Evolutionary conservation across 1,140 invertebrate species (phyloP), one percentile per base, ranked within the genome.

Genomic region (Eumaeus atala): DNA sequence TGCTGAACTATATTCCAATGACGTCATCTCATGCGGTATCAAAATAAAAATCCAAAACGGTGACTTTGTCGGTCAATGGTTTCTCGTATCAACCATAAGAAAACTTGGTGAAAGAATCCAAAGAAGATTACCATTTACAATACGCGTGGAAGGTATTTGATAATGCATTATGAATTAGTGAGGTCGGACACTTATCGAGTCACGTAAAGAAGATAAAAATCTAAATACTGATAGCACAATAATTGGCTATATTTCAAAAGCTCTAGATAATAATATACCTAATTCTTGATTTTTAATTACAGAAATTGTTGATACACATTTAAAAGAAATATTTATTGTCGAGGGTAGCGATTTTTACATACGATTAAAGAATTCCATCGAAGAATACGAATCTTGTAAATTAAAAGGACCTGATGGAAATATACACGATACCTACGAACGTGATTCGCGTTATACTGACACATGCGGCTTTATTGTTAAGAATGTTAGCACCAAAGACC

Each of bases 111-210:
- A 54, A 8, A 49, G 54, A n/a, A 58, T 71, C 9, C 67, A 80
- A 66, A 71, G 63, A 50, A 73, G 71, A 54, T 58, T 70, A 44
- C 58, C 61, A 0, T 73, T 84, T 52, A 68, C 56, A 6, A 67
- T 84, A 36, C 18, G 55, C 12, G 66, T 82, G 14, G 70, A 77
- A 78, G 74, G 80, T 83, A 78, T 60, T 61, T 48, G 33, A 28
- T 42, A 36, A 35, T 57, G 17, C 16, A 51, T 57, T 51, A 56
- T 60, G 53, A 51, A 60, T 56, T 54, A 56, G 48, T 51, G 34
- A 47, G 34, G 62, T 34, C 35, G 51, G 61, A 65, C 58, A 49
- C 54, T 58, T 70, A 69, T 69, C 66, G 18, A 54, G 68, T 73
- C 76, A 79, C 73, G 72, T 73, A 56, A 35, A 38, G 47, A 34